These are phyloP conservation scores for Scaptomyza pallida DNA, from an alignment of 1,140 invertebrate genomes.

Conservation along the genomic window DNA sequence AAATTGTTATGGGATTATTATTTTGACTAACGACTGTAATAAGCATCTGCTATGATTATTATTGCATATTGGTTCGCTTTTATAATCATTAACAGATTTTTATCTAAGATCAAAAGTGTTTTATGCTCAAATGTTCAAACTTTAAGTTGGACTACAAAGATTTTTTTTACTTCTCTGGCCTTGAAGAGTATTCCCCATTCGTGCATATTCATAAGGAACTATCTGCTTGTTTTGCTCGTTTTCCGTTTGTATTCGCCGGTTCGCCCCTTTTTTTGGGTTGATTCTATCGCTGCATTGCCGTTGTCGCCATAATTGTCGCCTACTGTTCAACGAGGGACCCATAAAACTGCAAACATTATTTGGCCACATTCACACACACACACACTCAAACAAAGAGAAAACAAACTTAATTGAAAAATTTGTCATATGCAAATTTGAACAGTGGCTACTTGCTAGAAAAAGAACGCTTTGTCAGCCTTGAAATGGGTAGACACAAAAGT, in stretches of 20 bases:
- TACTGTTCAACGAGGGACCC: slow-evolving; percentile 21
- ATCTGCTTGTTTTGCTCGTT: neutral
- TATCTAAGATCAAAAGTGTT: too few relatives aligned
- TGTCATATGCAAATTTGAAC: slow-evolving; percentile 69
- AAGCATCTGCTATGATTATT: too few relatives aligned
- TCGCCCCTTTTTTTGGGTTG: slow-evolving; percentile 14
- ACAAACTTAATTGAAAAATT: slow-evolving; percentile 75
- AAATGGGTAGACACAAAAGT: neutral
- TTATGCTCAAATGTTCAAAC: too few relatives aligned
- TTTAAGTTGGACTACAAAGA: too few relatives aligned
- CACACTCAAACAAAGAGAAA: neutral
- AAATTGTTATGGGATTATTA: neutral
- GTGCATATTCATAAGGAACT: neutral
- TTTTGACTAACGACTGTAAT: too few relatives aligned
- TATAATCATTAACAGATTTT: too few relatives aligned
- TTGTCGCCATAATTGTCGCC: slow-evolving; percentile 24
- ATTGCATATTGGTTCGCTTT: too few relatives aligned
- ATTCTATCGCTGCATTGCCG: slow-evolving; percentile 4
- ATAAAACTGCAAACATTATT: slow-evolving; percentile 6
- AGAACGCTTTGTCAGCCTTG: slow-evolving; percentile 8
- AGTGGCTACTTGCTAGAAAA: neutral
- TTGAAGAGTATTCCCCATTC: neutral
- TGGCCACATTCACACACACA: slow-evolving; percentile 5
- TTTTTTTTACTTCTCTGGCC: too few relatives aligned
- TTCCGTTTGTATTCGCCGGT: neutral